phyloP scores from a whole-genome alignment of 2,888 invertebrate genomes.

The Tetropium fuscum region DNA sequence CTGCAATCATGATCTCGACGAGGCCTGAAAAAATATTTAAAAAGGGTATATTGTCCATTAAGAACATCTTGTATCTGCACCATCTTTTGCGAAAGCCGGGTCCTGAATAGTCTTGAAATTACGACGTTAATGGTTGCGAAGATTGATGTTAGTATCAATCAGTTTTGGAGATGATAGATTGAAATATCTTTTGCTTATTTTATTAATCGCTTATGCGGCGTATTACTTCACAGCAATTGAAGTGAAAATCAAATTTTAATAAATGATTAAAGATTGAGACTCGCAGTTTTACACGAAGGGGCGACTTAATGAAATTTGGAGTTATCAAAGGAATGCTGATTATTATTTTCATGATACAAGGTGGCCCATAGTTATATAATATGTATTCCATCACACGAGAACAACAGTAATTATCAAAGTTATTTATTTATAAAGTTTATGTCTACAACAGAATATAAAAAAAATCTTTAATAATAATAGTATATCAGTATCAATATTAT shows the following conservation, averaged over 20 bases:
- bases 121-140: slow-evolving; percentile 26
- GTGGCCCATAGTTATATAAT: no score
- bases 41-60: neutral
- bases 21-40: no score
- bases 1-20: no score
- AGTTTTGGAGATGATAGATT: slow-evolving; percentile 25
- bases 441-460: no score
- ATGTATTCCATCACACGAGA: no score
- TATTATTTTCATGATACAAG: no score
- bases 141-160: slow-evolving; percentile 30
- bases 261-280: slow-evolving; percentile 3
- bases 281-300: neutral
- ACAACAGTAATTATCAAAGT: no score
- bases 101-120: slow-evolving; percentile 3
- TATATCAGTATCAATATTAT: no score
- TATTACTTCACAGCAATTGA: neutral
- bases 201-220: slow-evolving; percentile 2
- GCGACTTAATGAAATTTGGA: neutral
- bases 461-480: no score
- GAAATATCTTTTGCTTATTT: slow-evolving; percentile 25
- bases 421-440: no score
- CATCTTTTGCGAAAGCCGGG: neutral
- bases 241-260: neutral
- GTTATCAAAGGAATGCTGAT: no score
- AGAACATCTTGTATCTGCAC: neutral